Base-by-base conservation (phyloP, 2,797 vertebrate genomes). In the Rhabdophis nuchalis region DNA sequence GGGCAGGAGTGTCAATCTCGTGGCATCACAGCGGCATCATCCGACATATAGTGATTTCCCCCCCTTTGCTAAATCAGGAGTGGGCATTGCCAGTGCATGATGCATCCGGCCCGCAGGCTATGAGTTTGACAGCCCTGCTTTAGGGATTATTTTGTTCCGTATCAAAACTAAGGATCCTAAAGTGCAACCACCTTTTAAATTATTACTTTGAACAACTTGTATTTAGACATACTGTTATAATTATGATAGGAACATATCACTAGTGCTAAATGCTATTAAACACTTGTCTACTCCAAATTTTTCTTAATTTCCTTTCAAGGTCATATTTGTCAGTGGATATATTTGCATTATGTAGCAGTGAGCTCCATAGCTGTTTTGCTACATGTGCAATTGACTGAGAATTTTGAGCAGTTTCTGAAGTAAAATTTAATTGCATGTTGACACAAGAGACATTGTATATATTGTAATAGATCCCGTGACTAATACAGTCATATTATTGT, bases 1-100 rank as follows among this genome's bases (percentile, higher is more conserved):
- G 18, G 56, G 16, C 56, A 57, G 5, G 16, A 5, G 56, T 57
- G 18, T 57, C 18, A 20, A 56, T 16, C 56, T 57, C 1, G 1
- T 0, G 1, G 18, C 0, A 5, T 57, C 56, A 57, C 54, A 56
- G 14, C 0, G 54, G 2, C 5, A 1, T 20, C 56, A 57, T 1
- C 0, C 20, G 56, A 57, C 54, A 0, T 56, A 18, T 56, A 1
- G 13, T 56, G 54, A 18, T 53, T 56, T 18, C 54, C 16, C 54
- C 3, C 14, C 13, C 54, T 18, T 56, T 5, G 4, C 54, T 56
- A 56, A 56, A 56, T 16, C 13, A 0, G 52, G 1, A 1, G 11
- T 53, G 52, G 16, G 54, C 5, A 1, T 56, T 14, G 16, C 54
- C 54, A 56, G 14, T 1, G 4, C 54, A 56, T 18, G 16, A 56